These are phyloP conservation scores for Heliconius ismenius DNA, from an alignment of 2,888 invertebrate species.

Conservation along the genomic window DNA sequence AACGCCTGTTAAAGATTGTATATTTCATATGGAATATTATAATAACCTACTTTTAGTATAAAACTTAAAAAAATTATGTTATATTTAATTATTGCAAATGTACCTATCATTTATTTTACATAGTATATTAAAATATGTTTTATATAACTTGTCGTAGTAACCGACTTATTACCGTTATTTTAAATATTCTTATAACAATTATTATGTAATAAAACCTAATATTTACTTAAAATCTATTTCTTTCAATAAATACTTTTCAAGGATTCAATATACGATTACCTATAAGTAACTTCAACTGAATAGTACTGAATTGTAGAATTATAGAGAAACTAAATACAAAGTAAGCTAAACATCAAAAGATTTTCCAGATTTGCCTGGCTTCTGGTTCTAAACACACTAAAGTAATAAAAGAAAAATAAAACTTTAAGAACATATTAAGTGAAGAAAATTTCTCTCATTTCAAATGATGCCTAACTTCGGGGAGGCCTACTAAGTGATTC, in stretches of 20 bases:
- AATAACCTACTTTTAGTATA: too few species aligned
- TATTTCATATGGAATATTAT: too few species aligned
- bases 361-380: conserved; percentile 3
- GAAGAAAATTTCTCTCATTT: conserved; percentile 25
- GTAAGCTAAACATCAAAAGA: conserved; percentile 3
- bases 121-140: too few species aligned
- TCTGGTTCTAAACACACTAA: conserved; percentile 5
- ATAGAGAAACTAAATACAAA: not conserved
- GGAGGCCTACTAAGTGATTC: conserved; percentile 32
- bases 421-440: conserved; percentile 29
- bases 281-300: not conserved
- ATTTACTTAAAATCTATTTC: not conserved
- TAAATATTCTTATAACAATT: too few species aligned
- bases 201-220: not conserved
- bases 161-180: too few species aligned
- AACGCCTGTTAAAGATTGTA: too few species aligned
- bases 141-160: too few species aligned
- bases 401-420: conserved; percentile 28
- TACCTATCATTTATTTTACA: too few species aligned
- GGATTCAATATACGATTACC: not conserved
- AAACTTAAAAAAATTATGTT: too few species aligned
- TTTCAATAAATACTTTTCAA: not conserved
- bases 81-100: too few species aligned
- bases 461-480: conserved; percentile 22
- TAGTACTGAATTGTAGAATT: not conserved